A percentile compares a stretch with the other conserved stretches of the same genome.
Conservation (phyloP, 37 sponge, comb jelly and placozoan genomes). For the Geodia barretti region DNA sequence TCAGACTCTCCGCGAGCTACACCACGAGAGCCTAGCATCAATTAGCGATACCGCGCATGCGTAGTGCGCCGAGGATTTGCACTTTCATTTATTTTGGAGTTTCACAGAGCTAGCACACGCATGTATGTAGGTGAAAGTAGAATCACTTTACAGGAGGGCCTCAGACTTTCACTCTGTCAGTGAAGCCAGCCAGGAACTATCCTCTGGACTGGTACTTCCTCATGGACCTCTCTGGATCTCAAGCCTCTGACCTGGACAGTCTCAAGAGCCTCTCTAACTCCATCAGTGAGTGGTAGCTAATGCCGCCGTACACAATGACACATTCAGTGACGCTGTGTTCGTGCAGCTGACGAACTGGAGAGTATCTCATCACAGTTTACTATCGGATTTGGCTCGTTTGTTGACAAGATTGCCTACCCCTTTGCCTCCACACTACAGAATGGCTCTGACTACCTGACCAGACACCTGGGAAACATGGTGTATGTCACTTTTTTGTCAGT, state of each 20-base stretch:
- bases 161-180: neutral
- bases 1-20: too few relatives aligned
- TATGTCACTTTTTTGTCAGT: too few relatives aligned
- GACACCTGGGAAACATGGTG: too few relatives aligned
- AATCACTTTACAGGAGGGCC: neutral
- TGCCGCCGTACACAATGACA: neutral
- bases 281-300: constrained; percentile 26
- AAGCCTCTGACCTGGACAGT: neutral
- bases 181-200: constrained; percentile 4
- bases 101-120: too few relatives aligned
- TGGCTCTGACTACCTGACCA: neutral
- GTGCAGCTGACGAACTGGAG: constrained; percentile 16
- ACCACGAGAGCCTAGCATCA: too few relatives aligned
- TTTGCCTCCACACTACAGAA: constrained; percentile 13
- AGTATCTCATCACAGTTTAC: constrained; percentile 29
- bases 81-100: too few relatives aligned
- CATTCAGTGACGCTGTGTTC: too few relatives aligned
- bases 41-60: too few relatives aligned
- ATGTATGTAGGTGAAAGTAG: too few relatives aligned
- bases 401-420: constrained; percentile 41
- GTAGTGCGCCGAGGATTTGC: too few relatives aligned
- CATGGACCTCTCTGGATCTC: constrained; percentile 48
- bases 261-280: constrained; percentile 8
- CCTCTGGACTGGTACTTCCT: constrained; percentile 70
- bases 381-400: constrained; percentile 62